Evolutionary conservation across 2,888 invertebrate species (phyloP).

Genomic region (Nematopogon swammerdamellus): DNA sequence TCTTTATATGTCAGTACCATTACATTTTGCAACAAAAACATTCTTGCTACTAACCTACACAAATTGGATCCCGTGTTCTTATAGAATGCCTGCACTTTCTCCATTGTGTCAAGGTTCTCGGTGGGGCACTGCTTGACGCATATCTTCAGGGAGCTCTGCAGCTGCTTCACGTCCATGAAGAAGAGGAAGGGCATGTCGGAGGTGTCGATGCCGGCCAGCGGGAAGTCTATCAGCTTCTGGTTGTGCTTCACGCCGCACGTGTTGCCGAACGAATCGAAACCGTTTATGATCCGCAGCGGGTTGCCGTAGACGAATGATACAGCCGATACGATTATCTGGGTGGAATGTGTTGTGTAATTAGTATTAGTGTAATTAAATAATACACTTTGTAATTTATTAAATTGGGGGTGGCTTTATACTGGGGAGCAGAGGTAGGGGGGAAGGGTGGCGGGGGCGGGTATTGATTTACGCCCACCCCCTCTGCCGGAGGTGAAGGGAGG

Average conservation of each 20-base stretch:
- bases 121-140: slow-evolving; percentile 89
- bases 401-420: not conserved
- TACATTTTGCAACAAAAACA: too few species aligned
- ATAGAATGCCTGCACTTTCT: slow-evolving; percentile 60
- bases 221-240: slow-evolving; percentile 67
- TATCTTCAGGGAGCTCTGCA: slow-evolving; percentile 76
- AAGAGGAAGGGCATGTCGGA: slow-evolving; percentile 76
- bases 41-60: slow-evolving; percentile 53
- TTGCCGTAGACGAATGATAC: slow-evolving; percentile 88
- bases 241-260: slow-evolving; percentile 86
- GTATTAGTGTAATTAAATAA: not conserved
- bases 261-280: slow-evolving; percentile 92
- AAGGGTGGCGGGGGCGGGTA: too few species aligned
- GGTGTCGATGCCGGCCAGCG: slow-evolving; percentile 78
- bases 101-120: slow-evolving; percentile 55
- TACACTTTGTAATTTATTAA: not conserved
- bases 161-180: slow-evolving; percentile 76
- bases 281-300: slow-evolving; percentile 81
- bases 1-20: too few species aligned
- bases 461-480: too few species aligned
- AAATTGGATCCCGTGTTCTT: slow-evolving; percentile 68
- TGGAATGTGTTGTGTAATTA: slow-evolving; percentile 10
- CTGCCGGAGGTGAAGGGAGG: too few species aligned
- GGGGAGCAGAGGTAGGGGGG: too few species aligned
- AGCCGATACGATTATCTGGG: slow-evolving; percentile 75